phyloP scores from a whole-genome alignment of 2,797 vertebrate genomes.

The Thunnus albacares region DNA sequence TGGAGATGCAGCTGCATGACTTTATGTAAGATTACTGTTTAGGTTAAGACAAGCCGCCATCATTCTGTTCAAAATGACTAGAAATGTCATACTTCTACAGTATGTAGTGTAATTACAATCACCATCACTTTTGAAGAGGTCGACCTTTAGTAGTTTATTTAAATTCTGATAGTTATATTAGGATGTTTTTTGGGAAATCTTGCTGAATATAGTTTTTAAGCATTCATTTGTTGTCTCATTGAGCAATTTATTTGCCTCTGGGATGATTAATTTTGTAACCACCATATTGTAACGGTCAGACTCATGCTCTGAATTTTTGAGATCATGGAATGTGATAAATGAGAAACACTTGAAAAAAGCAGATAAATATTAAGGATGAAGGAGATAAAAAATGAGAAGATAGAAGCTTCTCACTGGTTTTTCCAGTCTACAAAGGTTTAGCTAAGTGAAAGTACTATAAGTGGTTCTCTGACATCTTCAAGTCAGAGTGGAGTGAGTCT shows the following conservation, averaged over 20 bases:
- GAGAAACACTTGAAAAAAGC: not conserved
- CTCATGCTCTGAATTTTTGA: not conserved
- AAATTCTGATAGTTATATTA: too few species aligned
- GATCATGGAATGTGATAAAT: not conserved
- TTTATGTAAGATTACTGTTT: too few species aligned
- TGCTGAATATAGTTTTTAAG: too few species aligned
- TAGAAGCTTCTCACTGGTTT: not conserved
- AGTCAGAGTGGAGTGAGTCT: slow-evolving; percentile 39
- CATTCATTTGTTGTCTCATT: not conserved
- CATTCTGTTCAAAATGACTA: too few species aligned
- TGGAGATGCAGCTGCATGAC: too few species aligned
- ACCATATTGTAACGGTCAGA: not conserved
- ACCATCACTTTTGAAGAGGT: too few species aligned
- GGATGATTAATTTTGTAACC: too few species aligned
- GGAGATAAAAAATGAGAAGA: not conserved
- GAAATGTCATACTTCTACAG: too few species aligned
- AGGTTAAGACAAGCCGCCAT: too few species aligned
- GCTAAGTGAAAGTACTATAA: slow-evolving; percentile 14
- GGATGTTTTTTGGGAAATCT: too few species aligned
- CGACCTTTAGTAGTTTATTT: too few species aligned
- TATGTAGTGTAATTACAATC: too few species aligned
- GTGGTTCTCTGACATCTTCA: slow-evolving; percentile 25
- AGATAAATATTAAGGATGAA: not conserved
- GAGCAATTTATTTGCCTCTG: not conserved
- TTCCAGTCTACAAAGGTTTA: not conserved